Percentiles rank a stretch among this genome's conserved stretches.
Evolutionary conservation across 2,888 invertebrate species (phyloP).

Genomic region (Apodemia zela): DNA sequence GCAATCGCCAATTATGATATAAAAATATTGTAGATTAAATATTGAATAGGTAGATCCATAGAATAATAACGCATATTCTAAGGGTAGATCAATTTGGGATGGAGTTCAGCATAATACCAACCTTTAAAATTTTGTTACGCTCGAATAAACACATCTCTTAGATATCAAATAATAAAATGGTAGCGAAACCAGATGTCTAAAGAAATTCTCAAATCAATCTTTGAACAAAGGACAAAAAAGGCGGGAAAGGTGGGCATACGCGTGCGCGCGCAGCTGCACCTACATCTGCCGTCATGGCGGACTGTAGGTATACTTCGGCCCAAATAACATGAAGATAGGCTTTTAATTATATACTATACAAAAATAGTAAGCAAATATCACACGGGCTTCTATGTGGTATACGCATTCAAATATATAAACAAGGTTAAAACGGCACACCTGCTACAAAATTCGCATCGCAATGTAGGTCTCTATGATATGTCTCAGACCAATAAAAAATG

Average conservation of each 20-base stretch:
- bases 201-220: slow-evolving; percentile 38
- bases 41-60: too few relatives aligned
- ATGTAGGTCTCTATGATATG: too few relatives aligned
- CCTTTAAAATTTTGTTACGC: slow-evolving; percentile 1
- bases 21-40: too few relatives aligned
- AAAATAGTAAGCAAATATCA: too few relatives aligned
- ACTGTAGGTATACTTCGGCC: background rate
- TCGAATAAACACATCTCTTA: background rate
- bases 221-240: slow-evolving; percentile 40
- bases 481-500: too few relatives aligned
- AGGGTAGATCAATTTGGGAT: background rate
- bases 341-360: too few relatives aligned
- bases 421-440: too few relatives aligned
- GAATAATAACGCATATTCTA: too few relatives aligned
- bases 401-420: too few relatives aligned
- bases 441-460: too few relatives aligned
- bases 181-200: slow-evolving; percentile 19
- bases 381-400: too few relatives aligned
- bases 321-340: background rate
- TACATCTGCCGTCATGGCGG: slow-evolving; percentile 37
- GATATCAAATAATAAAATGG: slow-evolving; percentile 6
- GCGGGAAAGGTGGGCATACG: slow-evolving; percentile 39
- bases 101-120: background rate
- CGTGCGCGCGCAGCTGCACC: slow-evolving; percentile 42
- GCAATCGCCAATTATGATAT: too few relatives aligned